Evolutionary conservation across 2,113 vertebrate species (phyloP).

Genomic region (Peromyscus maniculatus): DNA sequence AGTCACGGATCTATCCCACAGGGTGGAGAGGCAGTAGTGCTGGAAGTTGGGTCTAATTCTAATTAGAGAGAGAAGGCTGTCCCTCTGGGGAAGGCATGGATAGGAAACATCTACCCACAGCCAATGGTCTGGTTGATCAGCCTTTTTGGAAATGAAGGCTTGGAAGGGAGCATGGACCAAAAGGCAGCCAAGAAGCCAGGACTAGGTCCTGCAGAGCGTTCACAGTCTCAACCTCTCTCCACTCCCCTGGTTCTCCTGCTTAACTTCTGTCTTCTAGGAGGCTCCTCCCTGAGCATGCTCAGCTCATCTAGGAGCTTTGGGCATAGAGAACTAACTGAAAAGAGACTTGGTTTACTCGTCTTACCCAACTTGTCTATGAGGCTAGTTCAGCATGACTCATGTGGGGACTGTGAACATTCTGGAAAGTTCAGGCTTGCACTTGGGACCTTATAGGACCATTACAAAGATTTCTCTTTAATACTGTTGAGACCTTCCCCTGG

Average conservation of each 20-base stretch:
- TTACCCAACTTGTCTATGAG: not conserved
- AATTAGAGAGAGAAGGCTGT: not conserved
- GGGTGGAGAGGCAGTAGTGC: not conserved
- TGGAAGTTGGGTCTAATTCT: not conserved
- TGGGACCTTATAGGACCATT: not conserved
- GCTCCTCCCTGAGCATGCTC: not conserved
- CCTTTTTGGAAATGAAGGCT: not conserved
- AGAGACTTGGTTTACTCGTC: not conserved
- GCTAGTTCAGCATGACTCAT: not conserved
- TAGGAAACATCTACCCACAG: not conserved
- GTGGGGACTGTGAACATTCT: not conserved
- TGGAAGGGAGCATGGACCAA: not conserved
- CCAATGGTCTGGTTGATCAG: not conserved
- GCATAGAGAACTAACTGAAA: not conserved
- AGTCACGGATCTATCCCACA: not conserved
- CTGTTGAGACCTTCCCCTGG: not conserved
- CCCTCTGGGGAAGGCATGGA: not conserved
- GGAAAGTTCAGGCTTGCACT: not conserved
- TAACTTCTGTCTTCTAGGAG: not conserved
- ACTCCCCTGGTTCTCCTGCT: not conserved
- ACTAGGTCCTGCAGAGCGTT: not conserved
- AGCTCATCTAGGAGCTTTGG: not conserved
- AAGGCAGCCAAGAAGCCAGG: not conserved
- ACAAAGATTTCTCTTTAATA: constrained; percentile 67
- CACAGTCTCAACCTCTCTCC: not conserved